Evolutionary conservation across 2,113 vertebrate species (phyloP).

Genomic region (Probosciger aterrimus): DNA sequence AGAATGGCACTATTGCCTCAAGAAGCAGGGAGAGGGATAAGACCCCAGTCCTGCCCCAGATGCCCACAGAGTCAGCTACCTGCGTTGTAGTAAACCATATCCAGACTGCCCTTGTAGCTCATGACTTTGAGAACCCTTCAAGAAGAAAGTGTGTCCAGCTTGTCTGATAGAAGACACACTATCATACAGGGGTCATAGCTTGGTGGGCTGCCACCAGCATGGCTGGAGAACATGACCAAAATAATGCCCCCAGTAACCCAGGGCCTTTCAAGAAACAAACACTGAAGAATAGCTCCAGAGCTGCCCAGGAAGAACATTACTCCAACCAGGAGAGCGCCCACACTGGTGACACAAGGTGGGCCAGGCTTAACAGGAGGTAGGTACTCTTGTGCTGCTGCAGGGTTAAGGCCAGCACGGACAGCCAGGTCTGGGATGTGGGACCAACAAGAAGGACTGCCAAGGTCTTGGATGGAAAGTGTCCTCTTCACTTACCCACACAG

Average conservation of each 20-base stretch:
- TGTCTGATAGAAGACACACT: neutral
- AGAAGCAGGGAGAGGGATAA: neutral
- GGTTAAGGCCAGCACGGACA: neutral
- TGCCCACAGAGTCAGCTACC: neutral
- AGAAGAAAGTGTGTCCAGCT: neutral
- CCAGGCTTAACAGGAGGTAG: neutral
- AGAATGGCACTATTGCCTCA: neutral
- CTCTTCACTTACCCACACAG: constrained; percentile 87
- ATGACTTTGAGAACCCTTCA: neutral
- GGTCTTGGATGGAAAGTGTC: neutral
- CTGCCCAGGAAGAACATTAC: neutral
- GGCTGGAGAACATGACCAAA: neutral
- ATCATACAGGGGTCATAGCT: neutral
- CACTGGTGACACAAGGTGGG: neutral
- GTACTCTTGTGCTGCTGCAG: neutral
- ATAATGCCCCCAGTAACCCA: neutral
- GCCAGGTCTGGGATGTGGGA: neutral
- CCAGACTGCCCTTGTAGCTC: neutral
- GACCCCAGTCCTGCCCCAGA: neutral
- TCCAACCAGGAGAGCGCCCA: neutral
- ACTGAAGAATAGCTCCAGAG: neutral
- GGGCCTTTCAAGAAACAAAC: neutral
- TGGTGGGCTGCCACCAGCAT: neutral
- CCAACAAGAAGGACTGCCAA: neutral
- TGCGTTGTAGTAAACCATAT: neutral